Evolutionary conservation across 1,140 invertebrate genomes (phyloP).

Genomic region (Heliconius hermathena): DNA sequence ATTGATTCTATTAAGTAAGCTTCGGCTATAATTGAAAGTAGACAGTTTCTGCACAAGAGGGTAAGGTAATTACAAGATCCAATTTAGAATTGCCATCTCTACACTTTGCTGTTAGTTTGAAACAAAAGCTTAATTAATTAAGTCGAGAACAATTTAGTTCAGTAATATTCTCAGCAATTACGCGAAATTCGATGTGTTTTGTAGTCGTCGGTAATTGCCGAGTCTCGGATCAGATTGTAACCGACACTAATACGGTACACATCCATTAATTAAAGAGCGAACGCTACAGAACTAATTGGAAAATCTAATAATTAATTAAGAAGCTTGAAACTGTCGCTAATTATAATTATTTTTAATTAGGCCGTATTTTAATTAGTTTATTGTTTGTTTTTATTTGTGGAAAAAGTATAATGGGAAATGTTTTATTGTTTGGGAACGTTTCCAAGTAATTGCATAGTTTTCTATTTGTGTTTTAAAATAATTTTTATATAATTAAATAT

Average conservation of each 20-base stretch:
- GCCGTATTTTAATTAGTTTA: constrained; percentile 34
- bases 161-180: constrained; percentile 81
- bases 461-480: background rate
- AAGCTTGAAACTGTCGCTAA: constrained; percentile 43
- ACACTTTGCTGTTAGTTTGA: constrained; percentile 81
- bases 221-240: constrained; percentile 75
- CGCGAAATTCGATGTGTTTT: constrained; percentile 79
- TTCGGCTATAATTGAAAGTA: constrained; percentile 79
- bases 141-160: constrained; percentile 81
- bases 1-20: constrained; percentile 79
- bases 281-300: constrained; percentile 72
- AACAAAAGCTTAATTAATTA: constrained; percentile 82
- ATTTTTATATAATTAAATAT: background rate
- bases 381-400: constrained; percentile 30
- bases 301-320: constrained; percentile 73
- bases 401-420: constrained; percentile 13
- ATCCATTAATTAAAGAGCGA: constrained; percentile 75
- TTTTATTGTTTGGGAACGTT: background rate
- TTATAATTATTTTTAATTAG: constrained; percentile 43
- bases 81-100: constrained; percentile 81
- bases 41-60: constrained; percentile 77
- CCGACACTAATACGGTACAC: constrained; percentile 74
- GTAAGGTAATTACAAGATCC: constrained; percentile 81
- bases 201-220: constrained; percentile 75
- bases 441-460: constrained; percentile 4